Base-by-base conservation (phyloP, 2,113 vertebrate species). In the Pycnonotus jocosus region DNA sequence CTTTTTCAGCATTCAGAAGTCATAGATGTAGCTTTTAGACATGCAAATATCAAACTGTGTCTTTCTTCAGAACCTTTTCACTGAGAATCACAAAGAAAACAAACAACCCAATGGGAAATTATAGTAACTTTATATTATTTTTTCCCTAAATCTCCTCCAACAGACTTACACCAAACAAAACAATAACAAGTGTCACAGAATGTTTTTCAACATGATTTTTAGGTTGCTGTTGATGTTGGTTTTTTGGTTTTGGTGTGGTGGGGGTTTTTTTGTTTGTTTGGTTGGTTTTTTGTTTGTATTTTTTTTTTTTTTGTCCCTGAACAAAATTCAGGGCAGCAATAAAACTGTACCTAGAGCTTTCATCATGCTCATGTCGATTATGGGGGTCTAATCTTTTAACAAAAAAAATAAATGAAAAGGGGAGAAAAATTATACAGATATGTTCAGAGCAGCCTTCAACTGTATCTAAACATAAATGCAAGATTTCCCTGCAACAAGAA, bases 161-260 rank as follows among this genome's bases (percentile, higher is more conserved):
- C 7, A n/a, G 13, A 20, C 11, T 77, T 81, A 20, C 69, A 70
- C 13, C 8, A 48, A 20, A 42, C 9, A 64, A 50, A 86, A 16
- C 5, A 45, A 35, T 33, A 44, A 45, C 9, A 42, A 15, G 12
- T 24, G 11, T 25, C n/a, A 35, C 3, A 57, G 40, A 60, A 45
- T 15, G 0, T 30, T 57, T 91, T 33, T 40, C 23, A 42, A 1
- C 2, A 11, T 12, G 0, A 19, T 44, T 66, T 38, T 72, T 13
- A 45, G 6, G 38, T 12, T 8, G 38, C 38, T 48, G 24, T 25
- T 24, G 23, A 7, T 8, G 38, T 38, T 38, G 38, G 38, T 48
- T 48, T 45, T 45, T 27, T 27, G 27, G 31, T 54, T 23, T 31
- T 56, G n/a, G n/a, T n/a, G n/a, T n/a, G n/a, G n/a, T n/a, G n/a